Evolutionary conservation across 2,113 vertebrate genomes (phyloP).

Genomic region (Mus spicilegus): DNA sequence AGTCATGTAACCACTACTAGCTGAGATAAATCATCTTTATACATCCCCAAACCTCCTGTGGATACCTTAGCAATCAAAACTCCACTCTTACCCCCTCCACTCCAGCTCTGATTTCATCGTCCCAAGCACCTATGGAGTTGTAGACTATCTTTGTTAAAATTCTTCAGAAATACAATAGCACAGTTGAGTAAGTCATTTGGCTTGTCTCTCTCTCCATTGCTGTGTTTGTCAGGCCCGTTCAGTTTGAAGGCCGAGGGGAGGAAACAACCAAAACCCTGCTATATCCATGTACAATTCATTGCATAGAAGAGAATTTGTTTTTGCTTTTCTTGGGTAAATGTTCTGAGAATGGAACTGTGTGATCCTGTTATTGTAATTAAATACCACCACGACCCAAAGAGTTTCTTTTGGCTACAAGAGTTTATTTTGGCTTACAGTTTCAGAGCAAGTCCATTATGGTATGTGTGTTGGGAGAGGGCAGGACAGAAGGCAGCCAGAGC

Average conservation of each 20-base stretch:
- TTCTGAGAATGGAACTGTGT: background rate
- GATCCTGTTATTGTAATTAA: background rate
- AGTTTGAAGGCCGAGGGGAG: background rate
- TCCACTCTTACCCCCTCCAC: too few relatives aligned
- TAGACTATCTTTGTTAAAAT: background rate
- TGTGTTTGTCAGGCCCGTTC: background rate
- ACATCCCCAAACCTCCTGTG: background rate
- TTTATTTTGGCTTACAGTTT: background rate
- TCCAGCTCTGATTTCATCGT: background rate
- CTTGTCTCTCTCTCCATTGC: background rate
- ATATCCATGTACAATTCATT: background rate
- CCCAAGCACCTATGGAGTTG: background rate
- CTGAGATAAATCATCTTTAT: background rate
- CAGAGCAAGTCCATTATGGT: background rate
- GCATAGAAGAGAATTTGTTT: background rate
- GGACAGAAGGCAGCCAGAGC: background rate
- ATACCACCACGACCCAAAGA: background rate
- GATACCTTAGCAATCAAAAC: background rate
- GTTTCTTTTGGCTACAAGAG: background rate
- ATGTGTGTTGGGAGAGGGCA: background rate
- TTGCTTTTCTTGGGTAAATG: background rate
- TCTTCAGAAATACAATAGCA: background rate
- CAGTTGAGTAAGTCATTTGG: background rate
- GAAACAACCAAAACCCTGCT: background rate
- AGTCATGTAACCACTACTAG: background rate